Percentiles rank a stretch among this genome's conserved stretches.
These are phyloP conservation scores for Leucoraja ocellata DNA, from an alignment of 2,797 vertebrate genomes.

Conservation along the genomic window DNA sequence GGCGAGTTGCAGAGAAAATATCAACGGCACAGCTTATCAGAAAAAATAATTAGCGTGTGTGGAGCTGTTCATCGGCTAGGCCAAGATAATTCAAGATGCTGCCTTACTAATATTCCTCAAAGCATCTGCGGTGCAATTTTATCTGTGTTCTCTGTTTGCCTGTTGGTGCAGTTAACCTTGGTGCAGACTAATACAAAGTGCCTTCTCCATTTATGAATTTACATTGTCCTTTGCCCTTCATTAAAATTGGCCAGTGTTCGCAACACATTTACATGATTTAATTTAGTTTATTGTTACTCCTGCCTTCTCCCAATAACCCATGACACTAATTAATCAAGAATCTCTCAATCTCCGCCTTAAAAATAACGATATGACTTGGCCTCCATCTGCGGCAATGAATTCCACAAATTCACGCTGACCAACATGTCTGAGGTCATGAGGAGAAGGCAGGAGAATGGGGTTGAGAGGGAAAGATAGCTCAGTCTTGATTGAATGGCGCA, in stretches of 20 bases:
- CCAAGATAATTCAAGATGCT: background rate
- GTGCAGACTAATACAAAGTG: background rate
- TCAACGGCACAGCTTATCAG: background rate
- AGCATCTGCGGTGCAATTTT: background rate
- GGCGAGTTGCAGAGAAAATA: background rate
- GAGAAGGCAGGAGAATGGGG: too few species aligned
- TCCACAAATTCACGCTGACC: too few species aligned
- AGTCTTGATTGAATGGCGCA: too few species aligned
- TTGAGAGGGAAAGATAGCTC: too few species aligned
- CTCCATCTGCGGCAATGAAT: too few species aligned
- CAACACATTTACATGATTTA: background rate
- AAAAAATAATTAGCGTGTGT: background rate
- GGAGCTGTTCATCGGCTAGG: background rate
- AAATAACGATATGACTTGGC: too few species aligned
- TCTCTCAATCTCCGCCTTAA: too few species aligned
- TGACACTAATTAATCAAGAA: too few species aligned
- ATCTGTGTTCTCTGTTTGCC: background rate
- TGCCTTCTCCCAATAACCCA: too few species aligned
- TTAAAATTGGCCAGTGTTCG: background rate
- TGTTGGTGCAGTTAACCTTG: background rate
- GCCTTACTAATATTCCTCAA: background rate
- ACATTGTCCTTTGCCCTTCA: background rate
- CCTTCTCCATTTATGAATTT: background rate
- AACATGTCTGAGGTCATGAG: too few species aligned
- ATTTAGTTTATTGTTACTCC: too few species aligned